Percentiles rank a stretch among this genome's conserved stretches.
Evolutionary conservation across 2,888 invertebrate species (phyloP).

Genomic region (Ennomos erosarius): DNA sequence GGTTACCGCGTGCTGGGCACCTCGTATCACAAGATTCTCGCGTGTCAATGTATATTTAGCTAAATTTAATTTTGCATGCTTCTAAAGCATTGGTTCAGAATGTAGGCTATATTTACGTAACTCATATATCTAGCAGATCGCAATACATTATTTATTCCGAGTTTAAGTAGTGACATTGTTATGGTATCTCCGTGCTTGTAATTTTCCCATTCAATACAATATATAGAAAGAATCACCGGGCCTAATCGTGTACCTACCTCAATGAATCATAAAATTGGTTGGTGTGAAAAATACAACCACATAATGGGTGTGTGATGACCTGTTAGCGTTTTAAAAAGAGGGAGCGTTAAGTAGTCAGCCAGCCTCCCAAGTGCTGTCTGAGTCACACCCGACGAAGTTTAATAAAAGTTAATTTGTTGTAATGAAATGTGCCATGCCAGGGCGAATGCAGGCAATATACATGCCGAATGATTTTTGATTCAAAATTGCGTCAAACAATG

Average conservation of each 20-base stretch:
- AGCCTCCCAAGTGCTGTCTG: no score
- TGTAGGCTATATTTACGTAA: conserved; percentile 8
- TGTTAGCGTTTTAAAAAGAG: no score
- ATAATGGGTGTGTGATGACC: no score
- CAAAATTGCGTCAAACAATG: no score
- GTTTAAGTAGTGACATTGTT: conserved; percentile 4
- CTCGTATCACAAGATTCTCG: conserved; percentile 34
- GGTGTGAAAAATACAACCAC: neutral
- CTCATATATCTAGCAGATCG: conserved; percentile 11
- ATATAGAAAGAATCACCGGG: conserved; percentile 7
- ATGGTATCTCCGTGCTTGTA: conserved; percentile 1
- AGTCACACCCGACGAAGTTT: no score
- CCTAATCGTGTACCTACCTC: conserved; percentile 16
- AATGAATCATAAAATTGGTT: conserved; percentile 5
- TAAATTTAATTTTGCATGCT: conserved; percentile 43
- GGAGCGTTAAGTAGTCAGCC: no score
- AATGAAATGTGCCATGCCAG: no score
- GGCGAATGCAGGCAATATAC: no score
- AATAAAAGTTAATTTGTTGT: no score
- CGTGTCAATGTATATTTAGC: conserved; percentile 37
- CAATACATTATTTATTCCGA: conserved; percentile 9
- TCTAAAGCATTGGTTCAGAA: conserved; percentile 48
- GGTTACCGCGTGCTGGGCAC: conserved; percentile 15
- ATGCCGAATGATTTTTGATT: no score
- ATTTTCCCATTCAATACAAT: neutral